These are phyloP conservation scores for Sphaerodactylus townsendi DNA, from an alignment of 2,113 vertebrate genomes.

Conservation along the genomic window DNA sequence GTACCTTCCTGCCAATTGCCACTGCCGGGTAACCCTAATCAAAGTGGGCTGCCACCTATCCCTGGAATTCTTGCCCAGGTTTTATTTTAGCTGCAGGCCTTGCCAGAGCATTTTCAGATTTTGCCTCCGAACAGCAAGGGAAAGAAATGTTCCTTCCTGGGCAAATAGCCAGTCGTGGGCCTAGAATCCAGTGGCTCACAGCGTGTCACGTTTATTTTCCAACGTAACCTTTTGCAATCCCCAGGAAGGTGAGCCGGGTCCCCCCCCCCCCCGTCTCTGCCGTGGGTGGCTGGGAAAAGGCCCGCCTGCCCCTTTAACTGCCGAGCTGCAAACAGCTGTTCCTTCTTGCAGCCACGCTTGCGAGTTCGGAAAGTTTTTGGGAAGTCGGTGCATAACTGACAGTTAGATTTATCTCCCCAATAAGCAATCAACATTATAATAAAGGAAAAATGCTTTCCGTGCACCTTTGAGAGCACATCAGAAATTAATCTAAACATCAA, in stretches of 20 bases:
- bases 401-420: conserved; percentile 79
- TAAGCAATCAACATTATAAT: conserved; percentile 79
- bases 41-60: too few species aligned
- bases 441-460: conserved; percentile 78
- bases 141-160: neutral
- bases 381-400: conserved; percentile 76
- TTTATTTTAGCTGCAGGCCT: neutral
- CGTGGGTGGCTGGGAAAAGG: conserved; percentile 40
- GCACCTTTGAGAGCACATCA: conserved; percentile 78
- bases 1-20: too few species aligned
- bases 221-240: conserved; percentile 40
- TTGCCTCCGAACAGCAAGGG: neutral
- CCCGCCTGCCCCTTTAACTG: conserved; percentile 60
- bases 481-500: conserved; percentile 81
- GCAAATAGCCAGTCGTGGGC: conserved; percentile 30
- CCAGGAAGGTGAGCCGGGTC: conserved; percentile 34
- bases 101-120: neutral
- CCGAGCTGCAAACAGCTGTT: conserved; percentile 60
- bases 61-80: too few species aligned
- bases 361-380: conserved; percentile 72
- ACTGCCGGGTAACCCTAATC: too few species aligned
- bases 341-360: conserved; percentile 67
- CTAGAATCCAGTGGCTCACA: conserved; percentile 12
- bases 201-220: conserved; percentile 15
- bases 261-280: conserved; percentile 16